phyloP scores from a whole-genome alignment of 2,113 vertebrate species.

The Serinus canaria region DNA sequence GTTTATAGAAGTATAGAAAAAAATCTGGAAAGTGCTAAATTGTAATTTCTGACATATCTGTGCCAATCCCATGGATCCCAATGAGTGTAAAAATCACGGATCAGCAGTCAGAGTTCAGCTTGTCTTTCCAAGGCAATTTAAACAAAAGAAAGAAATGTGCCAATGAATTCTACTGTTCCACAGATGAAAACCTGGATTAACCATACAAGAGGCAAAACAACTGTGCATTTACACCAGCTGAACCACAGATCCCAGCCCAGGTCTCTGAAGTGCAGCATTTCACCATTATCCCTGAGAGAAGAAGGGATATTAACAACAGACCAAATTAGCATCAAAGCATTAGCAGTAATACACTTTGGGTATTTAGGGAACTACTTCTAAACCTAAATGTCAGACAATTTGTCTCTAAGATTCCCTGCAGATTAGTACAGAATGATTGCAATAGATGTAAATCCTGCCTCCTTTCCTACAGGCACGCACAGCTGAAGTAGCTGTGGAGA shows the following conservation, averaged over 20 bases:
- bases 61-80: neutral
- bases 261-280: conserved; percentile 32
- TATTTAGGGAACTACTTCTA: conserved; percentile 58
- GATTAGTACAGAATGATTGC: conserved; percentile 50
- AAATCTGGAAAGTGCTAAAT: neutral
- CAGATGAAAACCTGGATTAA: neutral
- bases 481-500: neutral
- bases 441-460: conserved; percentile 45
- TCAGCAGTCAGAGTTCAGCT: neutral
- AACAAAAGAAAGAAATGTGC: neutral
- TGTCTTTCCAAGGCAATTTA: neutral
- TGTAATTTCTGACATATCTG: neutral
- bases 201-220: neutral
- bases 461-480: neutral
- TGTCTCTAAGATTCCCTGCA: conserved; percentile 38
- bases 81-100: neutral
- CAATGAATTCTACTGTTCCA: neutral
- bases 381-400: conserved; percentile 61
- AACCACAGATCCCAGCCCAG: neutral
- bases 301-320: conserved; percentile 17
- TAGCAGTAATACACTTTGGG: conserved; percentile 25
- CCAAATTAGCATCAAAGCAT: conserved; percentile 60
- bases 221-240: neutral
- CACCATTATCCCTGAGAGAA: neutral
- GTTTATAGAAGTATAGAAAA: neutral